Percentiles rank a stretch among this genome's conserved stretches.
phyloP scores from a whole-genome alignment of 2,113 vertebrate species.

The Clarias gariepinus region DNA sequence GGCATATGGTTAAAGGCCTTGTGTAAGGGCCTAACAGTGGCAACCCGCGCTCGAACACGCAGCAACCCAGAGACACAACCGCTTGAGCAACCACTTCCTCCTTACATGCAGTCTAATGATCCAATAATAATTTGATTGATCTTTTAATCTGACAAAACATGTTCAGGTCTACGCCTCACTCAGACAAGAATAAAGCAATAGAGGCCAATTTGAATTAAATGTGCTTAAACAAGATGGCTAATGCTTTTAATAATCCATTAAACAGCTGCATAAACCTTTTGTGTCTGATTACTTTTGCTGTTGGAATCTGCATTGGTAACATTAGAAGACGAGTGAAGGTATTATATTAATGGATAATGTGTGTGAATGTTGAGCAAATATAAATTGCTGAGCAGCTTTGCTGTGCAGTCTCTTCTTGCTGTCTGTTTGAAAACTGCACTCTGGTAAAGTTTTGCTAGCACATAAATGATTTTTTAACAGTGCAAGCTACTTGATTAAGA shows the following conservation, averaged over 20 bases:
- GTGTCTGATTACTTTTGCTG: not conserved
- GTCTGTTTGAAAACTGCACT: not conserved
- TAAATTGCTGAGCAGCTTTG: not conserved
- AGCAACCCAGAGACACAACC: too few relatives aligned
- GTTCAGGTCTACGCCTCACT: not conserved
- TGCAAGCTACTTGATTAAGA: not conserved
- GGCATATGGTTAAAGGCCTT: too few relatives aligned
- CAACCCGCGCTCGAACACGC: too few relatives aligned
- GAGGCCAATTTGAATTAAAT: slow-evolving; percentile 12
- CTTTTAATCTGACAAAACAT: not conserved
- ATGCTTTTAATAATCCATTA: slow-evolving; percentile 5
- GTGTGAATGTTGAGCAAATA: not conserved
- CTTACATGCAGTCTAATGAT: not conserved
- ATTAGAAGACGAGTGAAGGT: not conserved
- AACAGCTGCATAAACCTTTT: not conserved
- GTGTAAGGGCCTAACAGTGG: too few relatives aligned
- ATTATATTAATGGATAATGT: not conserved
- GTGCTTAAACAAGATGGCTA: not conserved
- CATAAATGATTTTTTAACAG: not conserved
- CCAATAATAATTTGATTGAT: not conserved
- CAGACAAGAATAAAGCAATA: not conserved
- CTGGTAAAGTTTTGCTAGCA: not conserved
- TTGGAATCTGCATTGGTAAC: slow-evolving; percentile 11
- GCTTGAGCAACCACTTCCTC: too few relatives aligned
- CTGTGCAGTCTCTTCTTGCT: not conserved